Evolutionary conservation across 2,888 invertebrate genomes (phyloP), one percentile per base, ranked within the genome.

Genomic region (Hipparchia sbordonii): DNA sequence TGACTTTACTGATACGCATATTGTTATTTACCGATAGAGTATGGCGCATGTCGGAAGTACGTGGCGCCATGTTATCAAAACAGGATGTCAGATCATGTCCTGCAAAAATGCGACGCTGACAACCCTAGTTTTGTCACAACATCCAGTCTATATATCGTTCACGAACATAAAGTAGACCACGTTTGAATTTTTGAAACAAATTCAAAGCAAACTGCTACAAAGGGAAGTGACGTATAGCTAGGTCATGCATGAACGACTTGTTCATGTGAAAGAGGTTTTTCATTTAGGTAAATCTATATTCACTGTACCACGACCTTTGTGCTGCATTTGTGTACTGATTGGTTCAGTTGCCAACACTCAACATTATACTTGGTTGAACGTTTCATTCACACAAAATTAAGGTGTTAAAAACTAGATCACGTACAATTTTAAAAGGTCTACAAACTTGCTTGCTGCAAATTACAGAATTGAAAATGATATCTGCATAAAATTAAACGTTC

Each of bases 161-260:
- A 23, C 67, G 9, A 70, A 62, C 65, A 66, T 60, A 72, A 76
- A 74, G 70, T 71, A 74, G 68, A 76, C 78, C 74, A 77, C 72
- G 75, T 78, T 74, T 77, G 67, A 80, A 67, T 79, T 79, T 80
- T 81, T 69, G 75, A 79, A 80, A 81, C 80, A 80, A 81, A 79
- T 80, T 79, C 78, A 76, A 80, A 82, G 83, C 83, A 82, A 78
- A 79, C 70, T 56, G 72, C 67, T 74, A 78, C 74, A 80, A 76
- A 81, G 82, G 77, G 79, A 79, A 81, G 75, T 78, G 80, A 78
- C 73, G 74, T 70, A 82, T 76, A 79, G 78, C 76, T 33, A 60
- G 48, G 84, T 83, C 82, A 85, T 81, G 86, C 86, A 84, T 82
- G 83, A 82, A 73, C 80, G 85, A 77, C 78, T 81, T 84, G 82